Evolutionary conservation across 2,797 vertebrate genomes (phyloP), one percentile per base, ranked within the genome.

Genomic region (Poecilia gillii): DNA sequence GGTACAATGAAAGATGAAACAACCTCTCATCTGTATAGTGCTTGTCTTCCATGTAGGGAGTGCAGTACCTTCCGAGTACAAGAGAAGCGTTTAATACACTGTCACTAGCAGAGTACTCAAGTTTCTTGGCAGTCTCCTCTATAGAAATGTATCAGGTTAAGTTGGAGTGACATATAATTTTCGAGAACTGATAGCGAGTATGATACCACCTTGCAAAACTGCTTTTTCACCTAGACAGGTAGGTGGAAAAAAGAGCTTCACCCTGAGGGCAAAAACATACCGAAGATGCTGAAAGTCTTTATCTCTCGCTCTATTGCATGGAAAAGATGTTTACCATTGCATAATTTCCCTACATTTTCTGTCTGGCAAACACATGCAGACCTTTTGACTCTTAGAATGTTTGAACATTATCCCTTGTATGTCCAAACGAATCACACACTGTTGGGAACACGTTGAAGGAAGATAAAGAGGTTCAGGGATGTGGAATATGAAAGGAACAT

Each of bases 161-260:
- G 92, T 90, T 86, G 78, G 91, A 94, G 86, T 94, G 94, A 94
- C 93, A 93, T 84, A 93, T 93, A 83, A 93, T 94, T 94, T 95
- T 91, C 81, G 25, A 89, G 81, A 91, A 76, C 82, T 91, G 90
- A 95, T 95, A 89, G 89, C 77, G 85, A 93, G 83, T 88, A 90
- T 93, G 93, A 94, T 95, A 95, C 94, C 85, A 92, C 86, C 83
- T 72, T 84, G 84, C 86, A 91, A 88, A 93, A 91, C 81, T 78
- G 81, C 78, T 90, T 93, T 90, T 83, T 89, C 83, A 82, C 82
- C 68, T 77, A 90, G 92, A 93, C 91, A 93, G 91, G 86, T 93
- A 85, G 84, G 80, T 79, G 64, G 71, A 43, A 39, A 88, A 89
- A 84, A 75, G 79, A 89, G 81, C 76, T 86, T 89, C 83, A 82